Evolutionary conservation across 2,888 invertebrate genomes (phyloP), one percentile per base, ranked within the genome.

Genomic region (Vannuccia rotundouncinata): DNA sequence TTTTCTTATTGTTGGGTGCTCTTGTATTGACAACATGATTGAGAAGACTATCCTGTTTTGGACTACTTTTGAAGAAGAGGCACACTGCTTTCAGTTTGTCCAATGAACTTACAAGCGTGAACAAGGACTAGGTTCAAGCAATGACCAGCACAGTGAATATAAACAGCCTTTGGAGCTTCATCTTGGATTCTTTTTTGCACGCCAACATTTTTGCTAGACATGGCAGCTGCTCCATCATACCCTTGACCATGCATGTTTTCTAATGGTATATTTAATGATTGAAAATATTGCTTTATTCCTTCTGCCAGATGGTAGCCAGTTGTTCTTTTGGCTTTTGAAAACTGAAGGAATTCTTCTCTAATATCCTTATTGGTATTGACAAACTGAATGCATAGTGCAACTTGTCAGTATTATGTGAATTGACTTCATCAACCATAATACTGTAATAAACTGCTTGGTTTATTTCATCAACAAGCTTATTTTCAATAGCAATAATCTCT

Each of bases 171-270:
- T 45, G 45, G 45, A 45, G 45, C 45, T 45, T 45, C 45, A 45
- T 45, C 45, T 45, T 17, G 45, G 45, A 45, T 45, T 45, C 45
- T 45, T 45, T 45, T 45, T 17, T 45, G 45, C 45, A 45, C 45
- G 17, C 45, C 45, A 45, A 45, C 45, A 45, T 45, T 45, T 45
- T 45, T 45, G 45, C 5, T 45, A 45, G 45, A 45, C 45, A 45
- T 45, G 45, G 45, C 25, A 2, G 66, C 66, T n/a, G 66, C 66
- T 66, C 66, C 25, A 66, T 66, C 22, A 27, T 66, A 66, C 66
- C 66, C 66, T 66, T 66, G 66, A 66, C 66, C 66, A 66, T 27
- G 66, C 66, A 66, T 66, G 66, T 66, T 66, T 45, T 45, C 66
- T 22, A 66, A 66, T 66, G 66, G 25, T 66, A 66, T 66, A 27